Evolutionary conservation across 2,888 invertebrate species (phyloP), one percentile per base, ranked within the genome.

Genomic region (Tetragonula carbonaria): DNA sequence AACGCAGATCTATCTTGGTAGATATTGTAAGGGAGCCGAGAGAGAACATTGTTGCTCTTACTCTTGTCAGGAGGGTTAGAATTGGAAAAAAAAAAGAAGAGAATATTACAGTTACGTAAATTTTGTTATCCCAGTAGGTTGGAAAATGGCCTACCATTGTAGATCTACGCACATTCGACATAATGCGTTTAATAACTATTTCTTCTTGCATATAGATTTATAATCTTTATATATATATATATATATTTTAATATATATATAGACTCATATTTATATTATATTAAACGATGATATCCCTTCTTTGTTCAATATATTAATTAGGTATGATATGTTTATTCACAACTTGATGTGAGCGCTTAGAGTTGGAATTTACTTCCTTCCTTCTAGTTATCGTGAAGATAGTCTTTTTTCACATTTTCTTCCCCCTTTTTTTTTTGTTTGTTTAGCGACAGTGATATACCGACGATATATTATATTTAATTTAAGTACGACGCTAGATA

Each of bases 281-380:
- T 93, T 93, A 92, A 92, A 93, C 88, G 91, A 90, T 92, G 93
- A 93, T 93, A 93, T 92, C 89, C 91, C 92, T 90, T 90, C 90
- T 92, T 91, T 88, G 89, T 91, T 93, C 90, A 93, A 94, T 94
- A 93, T 94, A 94, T 93, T 93, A 93, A 91, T 93, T 93, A 91
- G 88, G 91, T 94, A 94, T 94, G 94, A 94, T 94, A 94, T 94
- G 94, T 94, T 94, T 94, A 94, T 94, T 94, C 94, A 94, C 94
- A 94, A 94, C 94, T 94, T 94, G 93, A 94, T 94, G 94, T 94
- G 94, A 94, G 94, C 94, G 94, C 92, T 94, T 94, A 92, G 90
- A 93, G 88, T 93, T 92, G 83, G 90, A 93, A 91, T 89, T 73
- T 67, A 23, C 23, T 53, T 57, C 65, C 70, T 76, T 90, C 80